Base-by-base conservation (phyloP, 1,140 invertebrate genomes). In the Solen grandis region DNA sequence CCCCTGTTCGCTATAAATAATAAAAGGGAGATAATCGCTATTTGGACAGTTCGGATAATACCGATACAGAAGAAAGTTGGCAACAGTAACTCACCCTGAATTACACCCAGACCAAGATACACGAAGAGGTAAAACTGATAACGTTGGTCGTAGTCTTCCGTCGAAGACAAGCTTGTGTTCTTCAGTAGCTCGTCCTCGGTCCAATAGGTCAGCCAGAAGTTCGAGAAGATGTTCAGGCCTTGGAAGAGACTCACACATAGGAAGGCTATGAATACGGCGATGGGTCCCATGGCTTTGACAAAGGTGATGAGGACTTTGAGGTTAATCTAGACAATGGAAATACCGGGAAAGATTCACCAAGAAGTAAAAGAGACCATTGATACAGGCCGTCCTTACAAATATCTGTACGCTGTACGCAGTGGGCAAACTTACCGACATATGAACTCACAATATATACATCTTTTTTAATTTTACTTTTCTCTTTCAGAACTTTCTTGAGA, bases 291-390 rank as follows among this genome's bases (percentile, higher is more conserved):
- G n/a, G 96, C 96, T 88, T 94, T 95, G 74, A 98, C 93, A 88
- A 98, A 98, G 91, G 97, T 95, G 77, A 95, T 94, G 92, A 98
- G 98, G 0, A 99, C 96, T 74, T 93, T 92, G 94, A 95, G 95
- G 94, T 97, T 97, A 0, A 97, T 96, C 95, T 96, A 89, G 38
- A 92, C 87, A 33, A 29, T 27, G 41, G 25, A 22, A 2, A 19
- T 29, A 55, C 41, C 2, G 50, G 31, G 4, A 38, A 22, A 2
- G 38, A 1, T n/a, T n/a, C n/a, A n/a, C n/a, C n/a, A n/a, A n/a
- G n/a, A n/a, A n/a, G n/a, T n/a, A n/a, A n/a, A n/a, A n/a, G n/a
- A n/a, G n/a, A n/a, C n/a, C n/a, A n/a, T n/a, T n/a, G n/a, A n/a
- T n/a, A n/a, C n/a, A n/a, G n/a, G n/a, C n/a, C n/a, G n/a, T n/a